These are phyloP conservation scores for Tachyglossus aculeatus DNA, from an alignment of 2,797 vertebrate genomes.

Conservation along the genomic window DNA sequence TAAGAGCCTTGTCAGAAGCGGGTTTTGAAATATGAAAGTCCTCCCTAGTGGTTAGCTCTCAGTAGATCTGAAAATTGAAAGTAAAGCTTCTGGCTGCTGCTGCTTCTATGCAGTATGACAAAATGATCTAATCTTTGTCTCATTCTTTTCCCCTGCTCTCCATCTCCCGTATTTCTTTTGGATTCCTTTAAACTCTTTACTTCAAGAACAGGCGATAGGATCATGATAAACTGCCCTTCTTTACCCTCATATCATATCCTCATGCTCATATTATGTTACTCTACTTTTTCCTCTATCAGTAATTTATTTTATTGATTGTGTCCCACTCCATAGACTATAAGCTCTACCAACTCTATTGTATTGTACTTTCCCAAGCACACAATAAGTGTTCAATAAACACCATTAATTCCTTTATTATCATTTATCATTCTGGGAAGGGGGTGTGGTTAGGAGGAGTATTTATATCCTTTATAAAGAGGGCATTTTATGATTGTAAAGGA, in stretches of 20 bases:
- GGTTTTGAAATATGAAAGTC: neutral
- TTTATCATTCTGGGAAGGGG: neutral
- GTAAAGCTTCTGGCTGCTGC: neutral
- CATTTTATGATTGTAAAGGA: constrained; percentile 3
- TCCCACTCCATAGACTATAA: too few species aligned
- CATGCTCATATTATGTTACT: too few species aligned
- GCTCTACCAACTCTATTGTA: too few species aligned
- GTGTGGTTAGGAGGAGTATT: constrained; percentile 9
- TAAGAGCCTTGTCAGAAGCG: neutral
- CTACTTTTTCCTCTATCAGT: too few species aligned
- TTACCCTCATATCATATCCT: too few species aligned
- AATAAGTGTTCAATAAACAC: too few species aligned
- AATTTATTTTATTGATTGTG: too few species aligned
- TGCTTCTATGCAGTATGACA: neutral
- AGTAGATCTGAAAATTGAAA: neutral
- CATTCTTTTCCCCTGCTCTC: neutral
- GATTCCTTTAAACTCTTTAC: neutral
- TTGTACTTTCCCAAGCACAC: too few species aligned
- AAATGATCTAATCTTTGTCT: constrained; percentile 14
- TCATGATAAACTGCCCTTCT: too few species aligned
- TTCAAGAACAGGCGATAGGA: too few species aligned
- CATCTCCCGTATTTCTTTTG: too few species aligned
- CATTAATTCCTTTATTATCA: too few species aligned
- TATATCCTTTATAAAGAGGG: neutral
- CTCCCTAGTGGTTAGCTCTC: neutral